These are phyloP conservation scores for Catharus ustulatus DNA, from an alignment of 2,797 vertebrate genomes.

Conservation along the genomic window DNA sequence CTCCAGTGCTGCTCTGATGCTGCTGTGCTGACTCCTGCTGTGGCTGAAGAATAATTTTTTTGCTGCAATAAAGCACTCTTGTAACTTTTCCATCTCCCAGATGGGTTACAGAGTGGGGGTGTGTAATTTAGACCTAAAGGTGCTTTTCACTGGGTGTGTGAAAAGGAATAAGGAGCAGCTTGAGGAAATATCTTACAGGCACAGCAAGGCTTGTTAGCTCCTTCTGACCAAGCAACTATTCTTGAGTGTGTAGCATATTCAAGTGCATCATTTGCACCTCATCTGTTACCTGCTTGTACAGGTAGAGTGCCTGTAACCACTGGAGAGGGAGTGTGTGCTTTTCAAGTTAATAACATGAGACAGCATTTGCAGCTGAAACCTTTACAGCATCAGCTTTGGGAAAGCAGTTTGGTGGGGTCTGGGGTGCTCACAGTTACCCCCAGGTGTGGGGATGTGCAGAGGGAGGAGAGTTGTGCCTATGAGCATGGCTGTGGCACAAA, in stretches of 20 bases:
- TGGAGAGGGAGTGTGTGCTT: rapidly evolving
- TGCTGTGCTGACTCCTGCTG: background rate
- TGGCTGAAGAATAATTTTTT: background rate
- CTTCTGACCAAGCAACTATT: background rate
- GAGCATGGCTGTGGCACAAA: rapidly evolving
- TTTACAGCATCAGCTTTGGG: background rate
- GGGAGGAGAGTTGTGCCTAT: background rate
- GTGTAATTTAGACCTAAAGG: background rate
- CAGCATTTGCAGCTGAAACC: background rate
- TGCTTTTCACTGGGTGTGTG: background rate
- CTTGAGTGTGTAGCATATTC: background rate
- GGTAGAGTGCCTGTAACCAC: background rate
- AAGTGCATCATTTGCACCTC: background rate
- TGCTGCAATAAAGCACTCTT: background rate
- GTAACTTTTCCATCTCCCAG: background rate
- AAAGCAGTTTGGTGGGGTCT: background rate
- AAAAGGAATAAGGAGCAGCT: background rate
- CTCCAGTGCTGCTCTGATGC: background rate
- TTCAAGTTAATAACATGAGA: background rate
- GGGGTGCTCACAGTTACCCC: background rate
- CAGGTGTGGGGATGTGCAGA: background rate
- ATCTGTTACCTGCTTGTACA: background rate
- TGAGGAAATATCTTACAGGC: background rate
- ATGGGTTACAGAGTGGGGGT: background rate
- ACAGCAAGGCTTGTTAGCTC: background rate